Evolutionary conservation across 2,888 invertebrate genomes (phyloP).

Genomic region (Cephus runcator): DNA sequence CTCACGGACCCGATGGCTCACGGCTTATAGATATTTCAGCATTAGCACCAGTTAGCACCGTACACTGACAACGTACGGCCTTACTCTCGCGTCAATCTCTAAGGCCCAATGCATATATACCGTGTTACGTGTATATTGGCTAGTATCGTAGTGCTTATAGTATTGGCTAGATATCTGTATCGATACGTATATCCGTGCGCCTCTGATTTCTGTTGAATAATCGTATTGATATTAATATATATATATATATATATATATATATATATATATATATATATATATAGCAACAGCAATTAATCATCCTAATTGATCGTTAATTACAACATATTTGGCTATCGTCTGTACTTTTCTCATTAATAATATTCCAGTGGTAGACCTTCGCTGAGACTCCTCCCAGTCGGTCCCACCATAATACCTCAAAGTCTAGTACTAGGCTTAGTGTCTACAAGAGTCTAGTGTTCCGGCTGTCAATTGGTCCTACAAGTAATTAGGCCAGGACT

Average conservation of each 20-base stretch:
- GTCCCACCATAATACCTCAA: neutral
- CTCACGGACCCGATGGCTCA: constrained; percentile 8
- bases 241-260: neutral
- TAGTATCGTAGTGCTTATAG: neutral
- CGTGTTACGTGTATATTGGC: neutral
- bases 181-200: neutral
- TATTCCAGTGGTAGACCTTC: neutral
- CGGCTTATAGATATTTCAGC: constrained; percentile 6
- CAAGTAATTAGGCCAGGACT: constrained; percentile 46
- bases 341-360: neutral
- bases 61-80: neutral
- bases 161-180: neutral
- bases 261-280: neutral
- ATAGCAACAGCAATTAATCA: constrained; percentile 23
- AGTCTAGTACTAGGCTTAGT: neutral
- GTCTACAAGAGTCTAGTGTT: neutral
- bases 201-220: neutral
- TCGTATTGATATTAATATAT: neutral
- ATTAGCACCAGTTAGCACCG: constrained; percentile 3
- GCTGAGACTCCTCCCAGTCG: neutral
- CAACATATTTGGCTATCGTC: constrained; percentile 46
- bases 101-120: neutral
- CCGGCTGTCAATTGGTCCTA: constrained; percentile 3
- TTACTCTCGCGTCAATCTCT: neutral
- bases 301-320: constrained; percentile 40